Percentiles rank a stretch among this genome's conserved stretches.
Conservation (phyloP, 2,797 vertebrate species). For the Melanogrammus aeglefinus region DNA sequence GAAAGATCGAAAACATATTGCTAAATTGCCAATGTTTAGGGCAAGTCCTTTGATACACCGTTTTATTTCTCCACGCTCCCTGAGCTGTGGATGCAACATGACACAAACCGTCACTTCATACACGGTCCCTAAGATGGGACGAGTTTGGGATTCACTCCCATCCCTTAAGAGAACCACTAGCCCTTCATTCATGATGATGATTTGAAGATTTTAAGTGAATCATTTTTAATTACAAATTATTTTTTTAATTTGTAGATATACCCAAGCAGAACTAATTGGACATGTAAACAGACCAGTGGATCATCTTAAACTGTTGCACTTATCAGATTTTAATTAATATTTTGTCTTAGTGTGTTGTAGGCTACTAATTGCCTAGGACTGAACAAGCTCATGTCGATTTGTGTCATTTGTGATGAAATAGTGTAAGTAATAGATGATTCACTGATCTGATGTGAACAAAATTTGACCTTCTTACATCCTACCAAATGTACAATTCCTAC, state of each 20-base stretch:
- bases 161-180: not conserved
- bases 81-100: not conserved
- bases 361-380: not conserved
- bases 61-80: not conserved
- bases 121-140: too few species aligned
- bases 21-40: not conserved
- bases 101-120: not conserved
- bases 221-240: not conserved
- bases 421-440: not conserved
- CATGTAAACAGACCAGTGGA: not conserved
- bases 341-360: not conserved
- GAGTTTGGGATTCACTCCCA: not conserved
- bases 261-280: not conserved
- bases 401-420: not conserved
- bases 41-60: not conserved
- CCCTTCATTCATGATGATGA: not conserved
- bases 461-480: not conserved
- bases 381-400: not conserved
- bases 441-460: not conserved
- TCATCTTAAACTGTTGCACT: not conserved
- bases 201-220: not conserved
- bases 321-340: constrained; percentile 4
- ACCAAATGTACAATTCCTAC: not conserved
- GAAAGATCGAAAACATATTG: too few species aligned
- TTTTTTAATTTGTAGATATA: not conserved